A percentile compares a stretch with the other conserved stretches of the same genome.
Evolutionary conservation across 2,888 invertebrate genomes (phyloP).

Genomic region (Rapana venosa): DNA sequence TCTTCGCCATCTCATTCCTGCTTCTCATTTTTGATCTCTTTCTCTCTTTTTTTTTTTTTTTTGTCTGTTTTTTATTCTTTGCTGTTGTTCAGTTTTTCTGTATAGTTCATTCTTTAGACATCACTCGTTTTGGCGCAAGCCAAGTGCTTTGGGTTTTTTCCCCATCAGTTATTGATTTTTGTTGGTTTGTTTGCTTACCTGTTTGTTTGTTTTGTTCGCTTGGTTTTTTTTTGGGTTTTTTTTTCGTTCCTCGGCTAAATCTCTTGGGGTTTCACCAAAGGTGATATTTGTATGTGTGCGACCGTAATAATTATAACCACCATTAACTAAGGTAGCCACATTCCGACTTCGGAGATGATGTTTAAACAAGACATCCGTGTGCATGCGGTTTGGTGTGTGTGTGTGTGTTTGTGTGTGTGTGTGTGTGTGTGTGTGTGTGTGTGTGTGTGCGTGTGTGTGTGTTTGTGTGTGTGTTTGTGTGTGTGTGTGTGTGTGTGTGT

Average conservation of each 20-base stretch:
- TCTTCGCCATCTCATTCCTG: too few species aligned
- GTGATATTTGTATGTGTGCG: too few species aligned
- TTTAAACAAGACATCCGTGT: too few species aligned
- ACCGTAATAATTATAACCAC: too few species aligned
- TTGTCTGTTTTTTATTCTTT: neutral
- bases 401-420: too few species aligned
- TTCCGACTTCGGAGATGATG: too few species aligned
- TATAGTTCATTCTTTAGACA: neutral
- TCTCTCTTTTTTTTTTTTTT: neutral
- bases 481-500: neutral
- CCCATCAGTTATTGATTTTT: neutral
- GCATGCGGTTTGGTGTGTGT: too few species aligned
- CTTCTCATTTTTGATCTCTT: neutral
- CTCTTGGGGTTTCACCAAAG: neutral
- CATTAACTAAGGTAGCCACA: too few species aligned
- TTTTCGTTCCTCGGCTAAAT: neutral
- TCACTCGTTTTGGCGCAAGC: neutral
- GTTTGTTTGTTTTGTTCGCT: neutral
- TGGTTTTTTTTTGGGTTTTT: neutral
- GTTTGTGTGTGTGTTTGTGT: constrained; percentile 18
- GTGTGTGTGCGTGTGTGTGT: constrained; percentile 31
- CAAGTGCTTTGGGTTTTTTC: too few species aligned
- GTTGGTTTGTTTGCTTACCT: neutral
- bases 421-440: neutral
- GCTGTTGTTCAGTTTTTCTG: neutral